These are phyloP conservation scores for Pyxicephalus adspersus DNA, from an alignment of 2,113 vertebrate species.

Conservation along the genomic window DNA sequence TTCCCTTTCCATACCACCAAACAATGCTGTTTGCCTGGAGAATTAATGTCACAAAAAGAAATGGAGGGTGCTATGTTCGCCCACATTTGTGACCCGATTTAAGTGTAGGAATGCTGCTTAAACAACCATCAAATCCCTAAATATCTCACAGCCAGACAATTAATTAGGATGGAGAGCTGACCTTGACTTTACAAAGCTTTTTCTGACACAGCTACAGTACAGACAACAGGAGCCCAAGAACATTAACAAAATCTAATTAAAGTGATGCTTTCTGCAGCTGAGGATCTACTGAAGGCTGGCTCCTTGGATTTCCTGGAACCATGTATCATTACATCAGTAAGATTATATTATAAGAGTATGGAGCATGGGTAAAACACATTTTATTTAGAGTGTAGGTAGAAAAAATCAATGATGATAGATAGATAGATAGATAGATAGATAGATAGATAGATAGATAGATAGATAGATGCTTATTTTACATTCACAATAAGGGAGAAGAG, in stretches of 20 bases:
- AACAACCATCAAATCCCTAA: constrained; percentile 6
- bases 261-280: constrained; percentile 19
- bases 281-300: neutral
- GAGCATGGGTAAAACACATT: no score
- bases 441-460: neutral
- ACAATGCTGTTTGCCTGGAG: no score
- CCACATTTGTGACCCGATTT: no score
- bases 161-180: neutral
- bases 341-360: no score
- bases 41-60: neutral
- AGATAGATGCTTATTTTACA: no score
- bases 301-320: constrained; percentile 10
- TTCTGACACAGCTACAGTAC: constrained; percentile 1
- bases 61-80: neutral
- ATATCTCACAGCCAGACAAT: constrained; percentile 15
- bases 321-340: constrained; percentile 25
- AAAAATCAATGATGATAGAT: no score
- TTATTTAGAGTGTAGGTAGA: no score
- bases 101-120: neutral
- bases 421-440: no score
- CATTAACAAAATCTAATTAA: constrained; percentile 49
- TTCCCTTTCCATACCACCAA: no score
- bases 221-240: constrained; percentile 22
- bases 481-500: no score
- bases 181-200: constrained; percentile 8